Base-by-base conservation (phyloP, 1,140 invertebrate genomes). In the Drosophila kanapiae region DNA sequence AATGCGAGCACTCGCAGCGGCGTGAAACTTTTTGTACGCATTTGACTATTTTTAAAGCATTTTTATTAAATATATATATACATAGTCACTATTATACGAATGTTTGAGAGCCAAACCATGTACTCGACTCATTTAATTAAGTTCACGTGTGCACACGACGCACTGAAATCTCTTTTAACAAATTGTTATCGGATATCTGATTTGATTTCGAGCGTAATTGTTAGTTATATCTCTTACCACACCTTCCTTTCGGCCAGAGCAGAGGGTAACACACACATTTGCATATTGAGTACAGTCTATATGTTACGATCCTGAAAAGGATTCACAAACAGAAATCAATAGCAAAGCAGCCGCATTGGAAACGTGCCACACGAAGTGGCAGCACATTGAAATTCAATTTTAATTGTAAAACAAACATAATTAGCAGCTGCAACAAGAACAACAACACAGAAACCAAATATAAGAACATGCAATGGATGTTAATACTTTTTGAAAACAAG, bases 41-140 rank as follows among this genome's bases (percentile, higher is more conserved):
- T 88, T 88, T 90, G 78, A 88, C 85, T 88, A 88, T 90, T 88
- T 88, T 88, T 88, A 88, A 88, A 84, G 82, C 83, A 86, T 86
- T 85, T 85, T 85, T 78, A 75, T 67, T 76, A 85, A 78, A 67
- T 63, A 70, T 74, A 76, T 74, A 76, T 75, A 76, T 59, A 67
- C 61, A 80, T 72, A 76, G 67, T 58, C 78, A 60, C 72, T 80
- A 83, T 84, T 83, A 80, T 76, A 76, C 72, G 51, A 78, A 78
- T 69, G 61, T 63, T 78, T 63, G 65, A 64, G 65, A 81, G 45
- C 68, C 70, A 74, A 72, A 72, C 70, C 60, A 61, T 79, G 56
- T 77, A 81, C 74, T 85, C 75, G 76, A 81, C 74, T 85, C 75
- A 80, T 72, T 84, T 81, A 82, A 47, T 56, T 78, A 77, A 81